Evolutionary conservation across 2,888 invertebrate species (phyloP).

Genomic region (Dicyrtomina minuta): DNA sequence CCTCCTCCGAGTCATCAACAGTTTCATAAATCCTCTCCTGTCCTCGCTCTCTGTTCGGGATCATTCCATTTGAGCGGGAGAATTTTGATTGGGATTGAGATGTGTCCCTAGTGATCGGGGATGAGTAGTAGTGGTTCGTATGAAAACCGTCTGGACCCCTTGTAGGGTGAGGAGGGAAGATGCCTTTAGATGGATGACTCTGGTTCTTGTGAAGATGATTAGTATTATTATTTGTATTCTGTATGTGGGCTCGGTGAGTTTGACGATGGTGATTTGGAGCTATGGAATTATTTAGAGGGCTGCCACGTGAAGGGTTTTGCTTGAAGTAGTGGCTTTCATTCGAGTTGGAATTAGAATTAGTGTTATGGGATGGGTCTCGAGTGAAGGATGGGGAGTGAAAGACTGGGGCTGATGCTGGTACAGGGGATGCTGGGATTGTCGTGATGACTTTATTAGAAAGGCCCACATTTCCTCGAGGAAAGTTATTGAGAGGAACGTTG

Average conservation of each 20-base stretch:
- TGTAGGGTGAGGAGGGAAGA: not conserved
- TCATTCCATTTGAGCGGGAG: not conserved
- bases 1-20: slow-evolving; percentile 48
- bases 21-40: slow-evolving; percentile 51
- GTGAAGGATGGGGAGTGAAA: slow-evolving; percentile 15
- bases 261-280: not conserved
- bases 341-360: too few species aligned
- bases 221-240: slow-evolving; percentile 27
- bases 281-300: slow-evolving; percentile 12
- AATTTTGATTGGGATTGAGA: not conserved
- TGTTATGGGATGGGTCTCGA: too few species aligned
- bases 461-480: slow-evolving; percentile 16
- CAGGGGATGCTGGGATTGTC: not conserved
- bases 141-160: slow-evolving; percentile 2
- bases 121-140: slow-evolving; percentile 46
- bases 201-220: too few species aligned
- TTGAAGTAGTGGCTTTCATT: slow-evolving; percentile 5
- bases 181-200: not conserved
- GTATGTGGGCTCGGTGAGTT: slow-evolving; percentile 1
- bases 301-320: not conserved
- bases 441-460: not conserved
- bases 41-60: slow-evolving; percentile 4
- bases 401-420: too few species aligned
- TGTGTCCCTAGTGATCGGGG: slow-evolving; percentile 28
- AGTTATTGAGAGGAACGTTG: slow-evolving; percentile 9